These are phyloP conservation scores for Tachina lurida DNA, from an alignment of 2,888 invertebrate species.

Conservation along the genomic window DNA sequence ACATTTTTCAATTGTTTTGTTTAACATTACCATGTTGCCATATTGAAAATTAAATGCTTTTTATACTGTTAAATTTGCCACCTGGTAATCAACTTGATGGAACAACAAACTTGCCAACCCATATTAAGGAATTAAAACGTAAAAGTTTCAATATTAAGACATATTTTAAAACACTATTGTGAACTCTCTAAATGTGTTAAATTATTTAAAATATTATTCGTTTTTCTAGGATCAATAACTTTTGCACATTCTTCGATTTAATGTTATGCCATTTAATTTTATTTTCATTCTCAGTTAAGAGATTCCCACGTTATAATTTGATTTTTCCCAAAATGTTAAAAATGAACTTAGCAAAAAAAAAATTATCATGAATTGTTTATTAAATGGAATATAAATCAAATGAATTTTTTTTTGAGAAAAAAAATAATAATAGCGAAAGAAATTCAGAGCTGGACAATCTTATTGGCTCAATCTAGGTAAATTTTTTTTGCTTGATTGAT, in stretches of 20 bases:
- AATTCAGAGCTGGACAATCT: conserved; percentile 48
- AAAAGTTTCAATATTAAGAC: no score
- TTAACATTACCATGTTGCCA: no score
- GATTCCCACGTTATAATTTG: conserved; percentile 70
- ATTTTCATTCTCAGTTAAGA: conserved; percentile 19
- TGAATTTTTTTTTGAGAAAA: conserved; percentile 38
- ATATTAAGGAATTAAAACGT: no score
- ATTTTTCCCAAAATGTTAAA: conserved; percentile 57
- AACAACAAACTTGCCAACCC: no score
- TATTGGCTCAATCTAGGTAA: not conserved
- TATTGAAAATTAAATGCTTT: no score
- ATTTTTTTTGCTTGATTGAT: conserved; percentile 14
- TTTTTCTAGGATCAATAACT: not conserved
- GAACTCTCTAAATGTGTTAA: no score
- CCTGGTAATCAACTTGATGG: no score
- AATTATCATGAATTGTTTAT: conserved; percentile 66
- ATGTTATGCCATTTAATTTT: no score
- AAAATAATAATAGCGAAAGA: conserved; percentile 49
- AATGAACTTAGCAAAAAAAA: conserved; percentile 9
- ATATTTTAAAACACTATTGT: no score
- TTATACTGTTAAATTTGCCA: no score
- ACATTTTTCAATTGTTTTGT: no score
- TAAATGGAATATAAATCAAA: conserved; percentile 70
- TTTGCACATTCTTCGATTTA: conserved; percentile 3
- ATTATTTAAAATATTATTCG: not conserved